Conservation (phyloP, 2,113 vertebrate genomes). For the Nerophis lumbriciformis region DNA sequence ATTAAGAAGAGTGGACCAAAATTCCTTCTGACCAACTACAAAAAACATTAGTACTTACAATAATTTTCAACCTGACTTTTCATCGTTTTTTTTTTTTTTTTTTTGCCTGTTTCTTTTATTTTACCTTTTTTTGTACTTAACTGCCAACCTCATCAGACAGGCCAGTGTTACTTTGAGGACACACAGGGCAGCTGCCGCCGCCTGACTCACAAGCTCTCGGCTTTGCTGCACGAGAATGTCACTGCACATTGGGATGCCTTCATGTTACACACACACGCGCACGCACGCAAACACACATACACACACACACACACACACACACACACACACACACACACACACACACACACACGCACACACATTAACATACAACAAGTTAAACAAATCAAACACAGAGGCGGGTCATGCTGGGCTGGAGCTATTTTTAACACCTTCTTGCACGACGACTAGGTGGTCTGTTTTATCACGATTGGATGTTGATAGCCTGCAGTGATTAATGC, state of each 20-base stretch:
- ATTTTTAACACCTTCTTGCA: slow-evolving; percentile 43
- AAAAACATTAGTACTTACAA: too few relatives aligned
- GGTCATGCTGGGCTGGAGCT: slow-evolving; percentile 19
- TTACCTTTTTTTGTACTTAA: not conserved
- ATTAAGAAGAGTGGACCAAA: too few relatives aligned
- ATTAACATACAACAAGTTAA: slow-evolving; percentile 16
- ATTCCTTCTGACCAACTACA: too few relatives aligned
- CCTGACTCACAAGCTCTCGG: slow-evolving; percentile 59
- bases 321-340: slow-evolving; percentile 31
- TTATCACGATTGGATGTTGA: slow-evolving; percentile 15
- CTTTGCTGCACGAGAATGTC: slow-evolving; percentile 59
- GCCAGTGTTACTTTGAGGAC: slow-evolving; percentile 37
- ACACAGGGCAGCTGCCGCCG: slow-evolving; percentile 30
- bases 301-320: slow-evolving; percentile 24
- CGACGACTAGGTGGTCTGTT: slow-evolving; percentile 20
- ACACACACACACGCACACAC: slow-evolving; percentile 26
- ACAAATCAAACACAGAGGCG: slow-evolving; percentile 16
- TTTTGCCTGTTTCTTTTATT: not conserved
- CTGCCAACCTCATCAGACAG: slow-evolving; percentile 1
- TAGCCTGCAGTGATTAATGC: slow-evolving; percentile 12
- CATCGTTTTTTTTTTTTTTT: not conserved
- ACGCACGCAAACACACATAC: slow-evolving; percentile 6
- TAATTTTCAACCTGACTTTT: too few relatives aligned
- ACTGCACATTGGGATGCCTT: slow-evolving; percentile 54
- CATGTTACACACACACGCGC: slow-evolving; percentile 24